Evolutionary conservation across 2,797 vertebrate species (phyloP).

Genomic region (Phoebastria nigripes): DNA sequence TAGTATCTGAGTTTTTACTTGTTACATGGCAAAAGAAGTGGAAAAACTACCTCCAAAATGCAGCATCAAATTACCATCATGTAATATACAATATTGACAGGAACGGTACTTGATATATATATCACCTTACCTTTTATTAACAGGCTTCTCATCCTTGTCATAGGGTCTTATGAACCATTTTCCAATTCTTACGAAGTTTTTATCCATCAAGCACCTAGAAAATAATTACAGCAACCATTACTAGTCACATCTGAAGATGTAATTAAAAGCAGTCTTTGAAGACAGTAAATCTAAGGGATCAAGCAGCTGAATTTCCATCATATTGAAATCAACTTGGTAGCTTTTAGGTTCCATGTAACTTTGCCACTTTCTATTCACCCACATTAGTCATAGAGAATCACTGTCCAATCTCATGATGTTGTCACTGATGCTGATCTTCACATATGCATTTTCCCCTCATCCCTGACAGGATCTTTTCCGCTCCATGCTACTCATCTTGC

Average conservation of each 20-base stretch:
- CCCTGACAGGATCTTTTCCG: neutral
- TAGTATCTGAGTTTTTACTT: neutral
- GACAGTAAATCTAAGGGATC: neutral
- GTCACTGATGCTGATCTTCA: neutral
- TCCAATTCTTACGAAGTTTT: conserved; percentile 92
- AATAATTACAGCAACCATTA: conserved; percentile 54
- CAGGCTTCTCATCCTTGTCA: conserved; percentile 87
- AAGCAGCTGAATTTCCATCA: neutral
- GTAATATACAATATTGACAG: neutral
- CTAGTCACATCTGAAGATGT: neutral
- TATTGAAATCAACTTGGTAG: neutral
- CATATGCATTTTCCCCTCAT: neutral
- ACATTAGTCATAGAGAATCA: neutral
- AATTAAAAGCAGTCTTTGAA: neutral
- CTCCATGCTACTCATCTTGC: neutral
- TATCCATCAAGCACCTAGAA: conserved; percentile 94
- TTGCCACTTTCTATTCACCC: neutral
- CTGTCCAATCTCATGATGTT: neutral
- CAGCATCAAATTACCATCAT: neutral
- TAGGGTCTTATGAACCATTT: conserved; percentile 97
- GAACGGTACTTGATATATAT: neutral
- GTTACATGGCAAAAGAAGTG: neutral
- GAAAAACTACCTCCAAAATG: neutral
- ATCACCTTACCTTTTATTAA: conserved; percentile 86
- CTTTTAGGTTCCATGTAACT: neutral